Conservation (phyloP, 2,888 invertebrate species). For the Caradrina clavipalpis region DNA sequence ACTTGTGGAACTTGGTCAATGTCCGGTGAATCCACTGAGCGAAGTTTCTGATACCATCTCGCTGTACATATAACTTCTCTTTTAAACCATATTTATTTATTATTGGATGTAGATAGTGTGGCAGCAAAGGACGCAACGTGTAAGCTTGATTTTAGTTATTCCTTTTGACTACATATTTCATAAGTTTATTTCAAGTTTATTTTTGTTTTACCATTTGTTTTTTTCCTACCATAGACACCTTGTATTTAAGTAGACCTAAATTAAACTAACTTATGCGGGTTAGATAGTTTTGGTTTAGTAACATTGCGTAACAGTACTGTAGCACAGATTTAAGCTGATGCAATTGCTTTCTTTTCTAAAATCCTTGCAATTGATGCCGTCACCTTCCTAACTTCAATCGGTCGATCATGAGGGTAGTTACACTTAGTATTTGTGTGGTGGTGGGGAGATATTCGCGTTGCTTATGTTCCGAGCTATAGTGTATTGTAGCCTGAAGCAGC, state of each 20-base stretch:
- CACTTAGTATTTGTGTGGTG: neutral
- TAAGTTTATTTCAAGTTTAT: neutral
- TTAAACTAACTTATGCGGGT: neutral
- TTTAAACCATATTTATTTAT: slow-evolving; percentile 32
- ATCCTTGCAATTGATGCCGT: too few species aligned
- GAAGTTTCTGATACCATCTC: slow-evolving; percentile 67
- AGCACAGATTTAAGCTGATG: too few species aligned
- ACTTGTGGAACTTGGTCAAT: slow-evolving; percentile 78
- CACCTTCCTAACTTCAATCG: neutral
- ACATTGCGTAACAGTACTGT: neutral
- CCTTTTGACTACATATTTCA: slow-evolving; percentile 2
- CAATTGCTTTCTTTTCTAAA: too few species aligned
- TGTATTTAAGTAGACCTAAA: too few species aligned
- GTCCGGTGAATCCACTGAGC: slow-evolving; percentile 80
- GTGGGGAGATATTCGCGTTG: slow-evolving; percentile 5
- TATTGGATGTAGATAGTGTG: slow-evolving; percentile 31
- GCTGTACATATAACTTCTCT: slow-evolving; percentile 34
- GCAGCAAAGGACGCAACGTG: slow-evolving; percentile 44
- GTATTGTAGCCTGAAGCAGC: neutral
- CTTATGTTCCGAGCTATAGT: neutral
- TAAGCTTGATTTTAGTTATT: slow-evolving; percentile 50
- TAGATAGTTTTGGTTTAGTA: neutral
- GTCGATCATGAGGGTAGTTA: neutral
- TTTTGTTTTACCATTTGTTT: neutral
- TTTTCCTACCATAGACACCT: neutral